These are phyloP conservation scores for Oxycera nigricornis DNA, from an alignment of 2,888 invertebrate genomes.

Conservation along the genomic window DNA sequence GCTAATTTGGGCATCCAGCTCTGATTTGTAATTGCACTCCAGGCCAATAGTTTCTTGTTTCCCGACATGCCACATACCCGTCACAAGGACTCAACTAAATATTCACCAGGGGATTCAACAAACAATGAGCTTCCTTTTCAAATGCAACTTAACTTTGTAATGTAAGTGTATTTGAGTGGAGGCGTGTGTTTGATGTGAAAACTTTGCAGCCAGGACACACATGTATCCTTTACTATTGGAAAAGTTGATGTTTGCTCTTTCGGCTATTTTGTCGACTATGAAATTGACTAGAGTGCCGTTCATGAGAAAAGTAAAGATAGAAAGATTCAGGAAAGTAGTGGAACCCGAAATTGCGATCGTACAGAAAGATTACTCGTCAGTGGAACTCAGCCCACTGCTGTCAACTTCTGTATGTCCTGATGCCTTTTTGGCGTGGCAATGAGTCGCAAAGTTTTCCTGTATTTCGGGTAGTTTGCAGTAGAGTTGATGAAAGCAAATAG, in stretches of 20 bases:
- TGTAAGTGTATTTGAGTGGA: neutral
- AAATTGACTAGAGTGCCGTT: conserved; percentile 21
- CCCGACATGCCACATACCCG: too few species aligned
- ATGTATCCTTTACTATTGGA: conserved; percentile 24
- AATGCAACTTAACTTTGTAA: neutral
- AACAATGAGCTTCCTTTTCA: conserved; percentile 13
- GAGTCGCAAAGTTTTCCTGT: conserved; percentile 7
- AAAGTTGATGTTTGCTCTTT: conserved; percentile 35
- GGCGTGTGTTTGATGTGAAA: conserved; percentile 24
- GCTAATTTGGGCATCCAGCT: too few species aligned
- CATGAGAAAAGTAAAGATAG: conserved; percentile 10
- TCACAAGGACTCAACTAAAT: too few species aligned
- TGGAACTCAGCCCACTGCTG: neutral
- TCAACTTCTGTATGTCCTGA: neutral
- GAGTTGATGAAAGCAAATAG: conserved; percentile 25
- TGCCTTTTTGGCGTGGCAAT: neutral
- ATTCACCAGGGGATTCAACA: too few species aligned
- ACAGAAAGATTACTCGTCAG: neutral
- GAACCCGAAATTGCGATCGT: neutral
- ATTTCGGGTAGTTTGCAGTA: neutral
- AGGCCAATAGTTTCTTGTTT: too few species aligned
- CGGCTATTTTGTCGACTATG: conserved; percentile 21
- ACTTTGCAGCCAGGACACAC: conserved; percentile 21
- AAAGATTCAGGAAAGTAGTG: neutral
- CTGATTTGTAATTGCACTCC: too few species aligned